Base-by-base conservation (phyloP, 2,113 vertebrate genomes). In the Cololabis saira region DNA sequence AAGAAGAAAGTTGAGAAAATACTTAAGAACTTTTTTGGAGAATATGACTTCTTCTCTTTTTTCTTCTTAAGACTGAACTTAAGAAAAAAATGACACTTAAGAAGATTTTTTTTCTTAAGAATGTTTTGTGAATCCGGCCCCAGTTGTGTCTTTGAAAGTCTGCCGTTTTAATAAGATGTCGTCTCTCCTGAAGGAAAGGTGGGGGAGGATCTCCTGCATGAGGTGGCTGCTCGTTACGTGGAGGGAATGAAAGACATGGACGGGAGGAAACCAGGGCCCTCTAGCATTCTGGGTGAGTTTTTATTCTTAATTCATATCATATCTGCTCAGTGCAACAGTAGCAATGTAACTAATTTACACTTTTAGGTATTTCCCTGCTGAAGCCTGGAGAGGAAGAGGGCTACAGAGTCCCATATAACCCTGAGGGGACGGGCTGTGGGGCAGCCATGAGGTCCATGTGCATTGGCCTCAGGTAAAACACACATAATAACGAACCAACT, bases 391-490 rank as follows among this genome's bases (percentile, higher is more conserved):
- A 87, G 43, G 89, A 92, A 41, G 90, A 76, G 1, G 94, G 94
- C 4, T 94, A 76, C 77, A 87, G 90, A 60, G 91, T 95, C 43
- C 68, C 87, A 3, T 95, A 95, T 80, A 94, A 94, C 71, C 88
- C 93, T 0, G 80, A 89, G 0, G 92, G 88, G 0, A 93, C 89
- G 0, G 94, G 94, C 45, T 95, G 94, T 76, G 94, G 94, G 12
- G 94, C 94, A 0, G 94, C 94, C 19, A 95, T 95, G 94, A 92
- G 94, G n/a, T n/a, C n/a, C n/a, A n/a, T n/a, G n/a, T n/a, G n/a
- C n/a, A n/a, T n/a, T n/a, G n/a, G n/a, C n/a, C n/a, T n/a, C n/a
- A n/a, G n/a, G 94, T 92, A 27, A 75, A 56, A 64, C 15, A 48
- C 12, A 9, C 33, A 37, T 37, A 11, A 4, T 37, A 9, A 37